Evolutionary conservation across 2,797 vertebrate genomes (phyloP).

Genomic region (Vultur gryphus): DNA sequence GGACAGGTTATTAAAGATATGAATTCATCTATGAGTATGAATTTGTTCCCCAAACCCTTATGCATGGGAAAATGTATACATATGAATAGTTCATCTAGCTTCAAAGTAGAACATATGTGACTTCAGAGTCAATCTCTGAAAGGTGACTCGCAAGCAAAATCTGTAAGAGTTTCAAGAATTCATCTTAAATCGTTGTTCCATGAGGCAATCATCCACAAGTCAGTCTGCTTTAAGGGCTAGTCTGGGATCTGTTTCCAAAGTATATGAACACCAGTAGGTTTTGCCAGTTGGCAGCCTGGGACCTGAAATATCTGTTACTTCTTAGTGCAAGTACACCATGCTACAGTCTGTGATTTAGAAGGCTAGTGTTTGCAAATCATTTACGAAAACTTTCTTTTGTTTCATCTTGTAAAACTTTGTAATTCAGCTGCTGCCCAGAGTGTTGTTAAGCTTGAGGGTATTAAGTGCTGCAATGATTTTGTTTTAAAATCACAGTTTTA

Average conservation of each 20-base stretch:
- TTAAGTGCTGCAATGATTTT: not conserved
- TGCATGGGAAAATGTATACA: not conserved
- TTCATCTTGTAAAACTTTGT: not conserved
- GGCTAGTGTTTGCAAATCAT: not conserved
- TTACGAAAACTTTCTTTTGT: conserved; percentile 25
- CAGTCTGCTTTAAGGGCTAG: not conserved
- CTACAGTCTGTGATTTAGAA: not conserved
- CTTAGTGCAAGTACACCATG: not conserved
- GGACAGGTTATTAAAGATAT: not conserved
- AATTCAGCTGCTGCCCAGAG: not conserved
- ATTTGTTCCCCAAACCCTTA: not conserved
- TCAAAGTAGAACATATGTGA: not conserved
- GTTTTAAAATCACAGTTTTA: not conserved
- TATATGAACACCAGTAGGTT: not conserved
- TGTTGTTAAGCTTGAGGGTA: not conserved
- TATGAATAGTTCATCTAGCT: not conserved
- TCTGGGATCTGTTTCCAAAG: conserved; percentile 9
- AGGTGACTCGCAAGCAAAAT: not conserved
- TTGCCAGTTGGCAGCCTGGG: conserved; percentile 41
- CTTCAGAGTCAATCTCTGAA: not conserved
- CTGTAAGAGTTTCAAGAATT: not conserved
- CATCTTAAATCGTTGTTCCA: not conserved
- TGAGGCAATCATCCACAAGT: not conserved
- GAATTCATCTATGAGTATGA: not conserved
- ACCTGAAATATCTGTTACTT: not conserved